A percentile compares a stretch with the other conserved stretches of the same genome.
phyloP scores from a whole-genome alignment of 2,797 vertebrate species.

The Halcyon smyrnensis region DNA sequence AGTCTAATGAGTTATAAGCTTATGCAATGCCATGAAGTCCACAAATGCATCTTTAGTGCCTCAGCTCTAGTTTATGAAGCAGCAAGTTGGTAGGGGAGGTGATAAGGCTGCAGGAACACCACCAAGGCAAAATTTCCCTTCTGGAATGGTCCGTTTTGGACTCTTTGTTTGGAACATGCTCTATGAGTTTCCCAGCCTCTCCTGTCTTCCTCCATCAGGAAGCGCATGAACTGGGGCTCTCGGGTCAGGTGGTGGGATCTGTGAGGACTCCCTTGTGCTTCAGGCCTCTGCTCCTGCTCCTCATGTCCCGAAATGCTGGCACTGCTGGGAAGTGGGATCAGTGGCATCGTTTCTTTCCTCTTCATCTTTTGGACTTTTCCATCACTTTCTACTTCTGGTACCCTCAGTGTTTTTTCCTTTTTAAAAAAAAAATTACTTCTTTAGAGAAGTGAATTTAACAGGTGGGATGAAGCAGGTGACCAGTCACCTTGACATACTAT shows the following conservation, averaged over 20 bases:
- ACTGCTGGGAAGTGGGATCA: neutral
- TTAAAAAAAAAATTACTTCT: neutral
- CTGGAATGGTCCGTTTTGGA: neutral
- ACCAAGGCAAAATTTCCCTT: neutral
- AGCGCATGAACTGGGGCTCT: neutral
- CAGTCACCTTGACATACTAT: neutral
- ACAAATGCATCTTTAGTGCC: neutral
- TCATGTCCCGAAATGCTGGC: rapidly evolving
- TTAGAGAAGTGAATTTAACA: neutral
- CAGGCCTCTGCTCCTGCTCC: neutral
- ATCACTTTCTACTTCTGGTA: neutral
- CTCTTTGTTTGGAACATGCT: neutral
- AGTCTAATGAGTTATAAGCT: neutral
- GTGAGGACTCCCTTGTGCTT: rapidly evolving
- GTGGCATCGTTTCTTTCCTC: rapidly evolving
- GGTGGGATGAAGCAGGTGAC: neutral
- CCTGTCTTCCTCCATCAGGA: rapidly evolving
- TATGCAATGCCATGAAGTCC: neutral
- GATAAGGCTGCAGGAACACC: neutral
- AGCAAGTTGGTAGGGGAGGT: neutral
- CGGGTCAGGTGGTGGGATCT: rapidly evolving
- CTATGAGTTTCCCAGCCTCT: rapidly evolving
- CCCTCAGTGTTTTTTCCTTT: neutral
- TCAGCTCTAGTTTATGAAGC: neutral
- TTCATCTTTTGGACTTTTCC: neutral